Evolutionary conservation across 1,140 invertebrate species (phyloP), one percentile per base, ranked within the genome.

Genomic region (Anoplolepis gracilipes): DNA sequence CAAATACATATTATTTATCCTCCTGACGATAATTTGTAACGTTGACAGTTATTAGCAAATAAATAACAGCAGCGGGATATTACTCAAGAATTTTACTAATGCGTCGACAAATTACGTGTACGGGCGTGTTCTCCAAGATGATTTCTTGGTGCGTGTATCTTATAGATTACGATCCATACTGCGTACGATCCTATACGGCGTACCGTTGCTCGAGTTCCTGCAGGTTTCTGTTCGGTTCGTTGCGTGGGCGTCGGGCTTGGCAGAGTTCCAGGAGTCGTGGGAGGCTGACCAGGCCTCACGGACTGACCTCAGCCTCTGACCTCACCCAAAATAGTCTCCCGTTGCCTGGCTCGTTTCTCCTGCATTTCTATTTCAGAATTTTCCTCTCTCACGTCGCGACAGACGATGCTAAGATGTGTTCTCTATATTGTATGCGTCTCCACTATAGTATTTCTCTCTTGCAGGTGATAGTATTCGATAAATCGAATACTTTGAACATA

Each of bases 301-400:
- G 93, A 93, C 92, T 94, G 93, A 94, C 94, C 94, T 94, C 94
- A 95, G 94, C 94, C 94, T 95, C 94, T 95, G 93, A 95, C 94
- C 94, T 94, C 94, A 94, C 94, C 93, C 93, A 90, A 95, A 95
- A 95, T 95, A 95, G 92, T 93, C 90, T 92, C 88, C 86, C 85
- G 82, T 84, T 89, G 86, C 88, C 42, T 88, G 89, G 89, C 89
- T 90, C 89, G 86, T 87, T 84, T 85, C 89, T 86, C 81, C 69
- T 90, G 87, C 85, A 86, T 84, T 92, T 92, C 90, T 92, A 92
- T 92, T 92, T 92, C 87, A 61, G 89, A 89, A 86, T 85, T 90
- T 91, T 87, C 88, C 84, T 81, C 85, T 85, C 85, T 85, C 85
- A 57, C 42, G 36, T 36, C 42, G 55, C 61, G 42, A 6, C 53